Evolutionary conservation across 2,888 invertebrate species (phyloP), one percentile per base, ranked within the genome.

Genomic region (Achlya flavicornis): DNA sequence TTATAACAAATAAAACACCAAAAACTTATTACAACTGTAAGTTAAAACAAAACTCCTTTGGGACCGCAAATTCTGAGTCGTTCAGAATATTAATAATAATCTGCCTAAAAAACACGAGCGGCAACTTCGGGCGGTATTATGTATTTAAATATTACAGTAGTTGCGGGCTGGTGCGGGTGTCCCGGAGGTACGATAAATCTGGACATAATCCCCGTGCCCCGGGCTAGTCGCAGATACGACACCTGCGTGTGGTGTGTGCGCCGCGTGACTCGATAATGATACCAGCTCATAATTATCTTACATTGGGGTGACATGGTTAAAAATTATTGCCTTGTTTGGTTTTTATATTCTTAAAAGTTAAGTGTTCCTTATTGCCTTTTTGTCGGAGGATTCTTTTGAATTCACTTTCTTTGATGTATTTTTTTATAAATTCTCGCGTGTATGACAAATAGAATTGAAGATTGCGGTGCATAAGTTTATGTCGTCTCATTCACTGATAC

Each of bases 71-170:
- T 53, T n/a, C 19, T 53, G 53, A 19, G 19, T 19, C 53, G 53
- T 53, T 48, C 48, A n/a, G 16, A 48, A 48, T 16, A 48, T 46
- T 46, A 46, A 46, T 48, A 48, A 48, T 48, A 48, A 48, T 48
- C 16, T 16, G 48, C 48, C 48, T 48, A 48, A 48, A 48, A 48
- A 48, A 48, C 19, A 19, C 41, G 12, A 10, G 0, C 53, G 1
- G 5, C 19, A 53, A 53, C 53, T 53, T 19, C 19, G 48, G 16
- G 16, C 53, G 53, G 26, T 53, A 53, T 53, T 19, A 53, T 53
- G 53, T 53, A 53, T 53, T 53, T 53, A 19, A 53, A 53, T 53
- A 53, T 53, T 53, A 53, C 53, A 53, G 53, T 53, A 48, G 48
- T 48, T n/a, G 53, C 53, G 53, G 53, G 53, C 19, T 53, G 19